Base-by-base conservation (phyloP, 2,113 vertebrate species). In the Nyctibius bracteatus region DNA sequence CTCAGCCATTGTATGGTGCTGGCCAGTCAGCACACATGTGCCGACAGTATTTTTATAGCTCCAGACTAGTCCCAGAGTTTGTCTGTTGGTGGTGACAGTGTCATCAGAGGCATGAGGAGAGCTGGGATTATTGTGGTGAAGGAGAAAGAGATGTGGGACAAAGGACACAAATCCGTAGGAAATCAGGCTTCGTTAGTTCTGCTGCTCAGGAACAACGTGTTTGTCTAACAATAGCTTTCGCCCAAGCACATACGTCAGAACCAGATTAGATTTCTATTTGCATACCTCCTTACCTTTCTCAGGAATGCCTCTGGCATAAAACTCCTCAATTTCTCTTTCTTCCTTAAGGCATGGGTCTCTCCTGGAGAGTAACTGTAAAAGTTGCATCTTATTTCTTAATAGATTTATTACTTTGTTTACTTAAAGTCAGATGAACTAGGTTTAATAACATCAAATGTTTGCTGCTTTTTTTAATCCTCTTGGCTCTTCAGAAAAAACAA, bases 261-360 rank as follows among this genome's bases (percentile, higher is more conserved):
- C 43, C 92, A 96, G 96, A 96, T 96, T 95, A 97, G 79, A 90
- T 96, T 96, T 80, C 96, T 92, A 94, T 96, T 96, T 94, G 90
- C 92, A 90, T 90, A 70, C 71, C 85, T 96, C 79, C 25, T 94
- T 94, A 96, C 96, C 95, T 95, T 95, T 49, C 85, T 91, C 15
- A 5, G 66, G 79, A 96, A 90, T 80, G 87, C 84, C 81, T 90
- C 58, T 0, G 9, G 81, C 74, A 66, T 35, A 72, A 66, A 88
- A 41, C 58, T 47, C 68, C 57, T 68, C 58, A 22, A 25, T 81
- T 72, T 86, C 61, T 89, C 73, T 67, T 74, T 37, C 78, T 65
- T 86, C 62, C 71, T 80, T 49, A 65, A 88, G 62, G 66, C 84
- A 82, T 10, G 24, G 47, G 21, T 67, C 52, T 62, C 47, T 87